Evolutionary conservation across 1,140 invertebrate genomes (phyloP).

Genomic region (Drosophila eugracilis): DNA sequence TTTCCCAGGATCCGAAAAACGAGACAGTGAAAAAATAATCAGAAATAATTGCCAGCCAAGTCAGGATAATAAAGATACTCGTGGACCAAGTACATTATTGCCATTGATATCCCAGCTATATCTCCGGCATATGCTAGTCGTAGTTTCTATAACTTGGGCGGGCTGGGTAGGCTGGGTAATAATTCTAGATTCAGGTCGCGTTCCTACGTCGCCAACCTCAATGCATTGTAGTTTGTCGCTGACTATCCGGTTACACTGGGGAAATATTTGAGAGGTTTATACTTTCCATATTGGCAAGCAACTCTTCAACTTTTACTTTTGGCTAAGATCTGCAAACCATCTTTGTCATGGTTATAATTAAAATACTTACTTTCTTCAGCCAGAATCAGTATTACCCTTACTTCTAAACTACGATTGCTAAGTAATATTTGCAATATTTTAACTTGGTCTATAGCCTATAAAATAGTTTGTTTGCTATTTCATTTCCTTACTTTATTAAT

Average conservation of each 20-base stretch:
- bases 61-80: slow-evolving; percentile 49
- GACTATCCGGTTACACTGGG: not conserved
- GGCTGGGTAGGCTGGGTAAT: not conserved
- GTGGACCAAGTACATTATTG: slow-evolving; percentile 44
- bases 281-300: no score
- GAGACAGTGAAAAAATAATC: slow-evolving; percentile 15
- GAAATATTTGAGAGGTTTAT: no score
- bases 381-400: no score
- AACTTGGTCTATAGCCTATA: no score
- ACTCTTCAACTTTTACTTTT: no score
- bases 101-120: slow-evolving; percentile 21
- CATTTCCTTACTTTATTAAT: no score
- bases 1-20: slow-evolving; percentile 60
- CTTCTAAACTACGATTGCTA: no score
- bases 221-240: slow-evolving; percentile 53
- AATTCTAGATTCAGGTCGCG: slow-evolving; percentile 16
- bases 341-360: no score
- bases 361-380: no score
- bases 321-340: no score
- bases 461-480: no score
- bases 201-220: slow-evolving; percentile 45
- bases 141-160: not conserved
- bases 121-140: slow-evolving; percentile 55
- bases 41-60: slow-evolving; percentile 37
- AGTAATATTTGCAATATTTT: no score